Evolutionary conservation across 2,888 invertebrate genomes (phyloP), one percentile per base, ranked within the genome.

Genomic region (Lycophotia porphyrea): DNA sequence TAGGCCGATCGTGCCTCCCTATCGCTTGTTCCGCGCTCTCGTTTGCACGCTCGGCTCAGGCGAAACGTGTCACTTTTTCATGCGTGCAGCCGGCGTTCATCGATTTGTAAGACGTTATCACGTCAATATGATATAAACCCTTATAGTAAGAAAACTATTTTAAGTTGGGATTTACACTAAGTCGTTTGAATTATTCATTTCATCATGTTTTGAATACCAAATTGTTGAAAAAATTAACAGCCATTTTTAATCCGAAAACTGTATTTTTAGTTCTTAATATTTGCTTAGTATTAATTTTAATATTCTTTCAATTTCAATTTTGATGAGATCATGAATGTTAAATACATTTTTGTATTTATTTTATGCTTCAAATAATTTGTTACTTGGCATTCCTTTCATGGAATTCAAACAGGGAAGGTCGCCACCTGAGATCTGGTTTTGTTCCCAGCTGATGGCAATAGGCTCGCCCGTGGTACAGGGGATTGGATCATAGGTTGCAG

Each of bases 201-300:
- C 36, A 24, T 36, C 11, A 18, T 9, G 13, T 63, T 52, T 63
- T 76, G 21, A 34, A n/a, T 39, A 5, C 5, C 0, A 44, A 44
- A 18, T 42, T 27, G n/a, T 3, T 42, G 49, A 58, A 31, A 27
- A 58, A 67, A 31, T 3, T 2, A 39, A 27, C 24, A 44, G 18
- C 13, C 5, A 5, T 34, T 61, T 76, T 52, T 39, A 21, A 78
- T 63, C 5, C 71, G 5, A 0, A 24, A 42, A 71, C 31, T 42
- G 34, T 68, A 36, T 63, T 63, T 77, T 69, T 24, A 71, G 15
- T 63, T 63, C 2, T 42, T 71, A 64, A 58, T 68, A 74, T 79
- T 80, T 74, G 15, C 69, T 55, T 74, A 66, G 61, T 74, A 60
- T 79, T 49, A 60, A 79, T 79, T 65, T 80, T 52, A 74, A 47